Evolutionary conservation across 2,113 vertebrate genomes (phyloP).

Genomic region (Phalacrocorax brasilianus): DNA sequence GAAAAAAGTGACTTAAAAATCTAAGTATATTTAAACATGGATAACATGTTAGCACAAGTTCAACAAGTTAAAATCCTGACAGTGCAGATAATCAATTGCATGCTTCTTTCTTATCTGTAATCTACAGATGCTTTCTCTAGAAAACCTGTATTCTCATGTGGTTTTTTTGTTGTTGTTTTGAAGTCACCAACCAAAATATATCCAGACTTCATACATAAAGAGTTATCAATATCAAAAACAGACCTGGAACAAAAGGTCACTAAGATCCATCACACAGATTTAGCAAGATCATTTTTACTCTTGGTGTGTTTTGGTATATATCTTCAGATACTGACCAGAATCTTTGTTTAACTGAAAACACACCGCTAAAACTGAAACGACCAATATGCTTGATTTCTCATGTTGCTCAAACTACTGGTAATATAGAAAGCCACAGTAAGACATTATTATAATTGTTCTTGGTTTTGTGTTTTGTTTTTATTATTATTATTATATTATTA

Average conservation of each 20-base stretch:
- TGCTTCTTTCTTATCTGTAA: neutral
- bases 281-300: neutral
- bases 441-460: neutral
- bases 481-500: no score
- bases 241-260: neutral
- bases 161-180: neutral
- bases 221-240: conserved; percentile 6
- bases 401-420: neutral
- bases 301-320: neutral
- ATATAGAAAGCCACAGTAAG: neutral
- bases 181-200: neutral
- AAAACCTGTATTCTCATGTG: neutral
- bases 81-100: neutral
- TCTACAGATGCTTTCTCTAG: neutral
- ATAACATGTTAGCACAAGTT: neutral
- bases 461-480: neutral
- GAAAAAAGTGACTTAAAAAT: neutral
- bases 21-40: neutral
- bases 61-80: neutral
- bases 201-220: neutral
- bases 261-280: neutral
- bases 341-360: neutral
- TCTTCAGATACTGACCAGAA: neutral
- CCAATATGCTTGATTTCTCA: neutral
- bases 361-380: neutral